These are phyloP conservation scores for Rhagoletis pomonella DNA, from an alignment of 1,140 invertebrate genomes.

Conservation along the genomic window DNA sequence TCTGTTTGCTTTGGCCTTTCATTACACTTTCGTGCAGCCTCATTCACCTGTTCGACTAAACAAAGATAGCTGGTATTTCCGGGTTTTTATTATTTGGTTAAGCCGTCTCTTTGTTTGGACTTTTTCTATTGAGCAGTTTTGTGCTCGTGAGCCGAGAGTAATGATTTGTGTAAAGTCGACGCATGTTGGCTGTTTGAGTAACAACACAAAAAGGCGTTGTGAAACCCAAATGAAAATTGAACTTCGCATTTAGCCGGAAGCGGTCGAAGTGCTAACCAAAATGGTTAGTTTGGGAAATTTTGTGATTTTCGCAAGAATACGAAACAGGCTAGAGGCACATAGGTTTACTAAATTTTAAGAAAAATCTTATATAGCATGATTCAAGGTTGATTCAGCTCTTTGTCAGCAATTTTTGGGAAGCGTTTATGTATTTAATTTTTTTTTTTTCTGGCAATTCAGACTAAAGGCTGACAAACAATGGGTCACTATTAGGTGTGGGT, in stretches of 20 bases:
- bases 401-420: too few relatives aligned
- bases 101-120: not conserved
- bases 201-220: not conserved
- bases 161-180: not conserved
- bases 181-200: not conserved
- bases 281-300: too few relatives aligned
- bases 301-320: too few relatives aligned
- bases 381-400: too few relatives aligned
- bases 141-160: not conserved
- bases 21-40: not conserved
- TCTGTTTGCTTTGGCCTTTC: not conserved
- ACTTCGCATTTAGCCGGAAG: not conserved
- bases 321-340: too few relatives aligned
- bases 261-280: not conserved
- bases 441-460: too few relatives aligned
- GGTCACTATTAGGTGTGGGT: too few relatives aligned
- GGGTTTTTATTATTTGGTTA: not conserved
- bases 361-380: too few relatives aligned
- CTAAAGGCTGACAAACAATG: too few relatives aligned
- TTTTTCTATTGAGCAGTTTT: not conserved
- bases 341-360: too few relatives aligned
- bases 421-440: too few relatives aligned
- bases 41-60: not conserved
- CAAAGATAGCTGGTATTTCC: not conserved
- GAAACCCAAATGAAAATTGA: not conserved